Conservation (phyloP, 2,113 vertebrate species). For the Scomber japonicus region DNA sequence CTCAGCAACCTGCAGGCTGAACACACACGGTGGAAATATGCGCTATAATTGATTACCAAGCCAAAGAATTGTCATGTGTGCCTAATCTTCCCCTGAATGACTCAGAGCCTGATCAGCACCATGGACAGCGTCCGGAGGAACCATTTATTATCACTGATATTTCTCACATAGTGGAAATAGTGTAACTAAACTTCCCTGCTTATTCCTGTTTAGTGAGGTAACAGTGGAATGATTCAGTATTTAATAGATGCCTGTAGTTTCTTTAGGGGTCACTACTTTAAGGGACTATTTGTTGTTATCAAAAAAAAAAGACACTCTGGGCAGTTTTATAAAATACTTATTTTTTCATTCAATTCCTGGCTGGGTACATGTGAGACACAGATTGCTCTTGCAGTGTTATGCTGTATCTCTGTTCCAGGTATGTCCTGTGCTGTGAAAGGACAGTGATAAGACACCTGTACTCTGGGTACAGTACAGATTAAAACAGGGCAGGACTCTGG, state of each 20-base stretch:
- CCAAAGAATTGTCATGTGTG: background rate
- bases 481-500: conserved; percentile 30
- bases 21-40: conserved; percentile 4
- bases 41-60: conserved; percentile 24
- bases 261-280: background rate
- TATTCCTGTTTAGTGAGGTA: background rate
- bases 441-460: conserved; percentile 77
- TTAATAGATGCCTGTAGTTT: background rate
- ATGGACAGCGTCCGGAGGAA: conserved; percentile 33
- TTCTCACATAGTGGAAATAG: background rate
- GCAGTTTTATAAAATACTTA: background rate
- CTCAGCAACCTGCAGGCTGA: conserved; percentile 1
- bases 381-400: background rate
- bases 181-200: background rate
- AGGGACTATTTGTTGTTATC: background rate
- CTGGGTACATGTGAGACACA: conserved; percentile 3
- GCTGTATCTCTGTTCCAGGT: conserved; percentile 47
- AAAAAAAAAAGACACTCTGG: background rate
- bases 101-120: conserved; percentile 51
- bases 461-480: conserved; percentile 57
- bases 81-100: background rate
- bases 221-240: background rate
- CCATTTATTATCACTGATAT: background rate
- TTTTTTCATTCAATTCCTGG: background rate
- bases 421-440: conserved; percentile 69